These are phyloP conservation scores for Hyla sarda DNA, from an alignment of 2,113 vertebrate genomes.

Conservation along the genomic window DNA sequence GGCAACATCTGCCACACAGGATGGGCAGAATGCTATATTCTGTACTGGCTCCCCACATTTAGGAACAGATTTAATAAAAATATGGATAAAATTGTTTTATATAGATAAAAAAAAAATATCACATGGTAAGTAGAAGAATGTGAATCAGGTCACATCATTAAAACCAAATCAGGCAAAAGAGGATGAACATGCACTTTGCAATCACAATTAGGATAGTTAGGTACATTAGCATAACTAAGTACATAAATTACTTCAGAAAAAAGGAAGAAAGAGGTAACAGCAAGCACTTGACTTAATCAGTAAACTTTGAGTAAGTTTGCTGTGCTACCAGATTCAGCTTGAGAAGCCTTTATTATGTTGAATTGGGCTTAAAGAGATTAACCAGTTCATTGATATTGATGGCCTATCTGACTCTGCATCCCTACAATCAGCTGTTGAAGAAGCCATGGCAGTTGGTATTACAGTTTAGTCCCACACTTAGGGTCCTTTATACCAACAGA, in stretches of 20 bases:
- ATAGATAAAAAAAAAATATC: not conserved
- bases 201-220: slow-evolving; percentile 41
- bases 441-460: no score
- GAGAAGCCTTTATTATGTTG: no score
- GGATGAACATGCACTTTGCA: slow-evolving; percentile 2
- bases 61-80: not conserved
- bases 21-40: no score
- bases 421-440: no score
- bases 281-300: not conserved
- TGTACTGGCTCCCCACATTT: no score
- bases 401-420: no score
- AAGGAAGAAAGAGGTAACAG: not conserved
- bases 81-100: not conserved
- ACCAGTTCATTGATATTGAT: no score
- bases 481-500: no score
- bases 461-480: no score
- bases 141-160: slow-evolving; percentile 14
- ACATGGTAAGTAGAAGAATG: not conserved
- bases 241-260: not conserved
- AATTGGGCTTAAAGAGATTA: not conserved
- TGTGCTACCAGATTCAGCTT: not conserved
- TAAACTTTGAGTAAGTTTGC: not conserved
- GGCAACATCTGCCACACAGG: no score
- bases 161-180: slow-evolving; percentile 33
- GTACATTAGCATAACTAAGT: slow-evolving; percentile 35